Conservation (phyloP, 2,113 vertebrate genomes). For the Periophthalmus modestus region DNA sequence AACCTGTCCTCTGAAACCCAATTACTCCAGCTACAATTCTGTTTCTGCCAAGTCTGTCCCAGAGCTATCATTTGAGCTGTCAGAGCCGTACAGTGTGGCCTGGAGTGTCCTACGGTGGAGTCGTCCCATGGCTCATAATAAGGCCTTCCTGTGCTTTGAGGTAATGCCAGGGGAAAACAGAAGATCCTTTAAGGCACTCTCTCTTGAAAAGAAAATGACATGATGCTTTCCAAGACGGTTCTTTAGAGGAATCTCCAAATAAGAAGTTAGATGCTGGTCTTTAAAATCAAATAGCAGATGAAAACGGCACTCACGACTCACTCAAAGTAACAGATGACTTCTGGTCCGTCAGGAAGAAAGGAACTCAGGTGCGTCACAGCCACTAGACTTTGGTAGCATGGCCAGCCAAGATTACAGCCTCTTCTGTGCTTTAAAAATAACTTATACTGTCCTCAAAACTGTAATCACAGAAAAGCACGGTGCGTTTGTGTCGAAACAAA, state of each 20-base stretch:
- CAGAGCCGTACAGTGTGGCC: conserved; percentile 32
- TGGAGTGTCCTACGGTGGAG: conserved; percentile 29
- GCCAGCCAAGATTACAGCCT: too few species aligned
- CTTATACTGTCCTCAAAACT: too few species aligned
- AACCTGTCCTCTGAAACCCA: conserved; percentile 62
- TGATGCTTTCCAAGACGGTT: conserved; percentile 5
- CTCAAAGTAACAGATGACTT: background rate
- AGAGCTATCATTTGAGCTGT: conserved; percentile 29
- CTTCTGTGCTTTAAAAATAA: too few species aligned
- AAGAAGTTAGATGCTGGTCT: background rate
- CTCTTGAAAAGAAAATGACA: conserved; percentile 15
- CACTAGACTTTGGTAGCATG: background rate
- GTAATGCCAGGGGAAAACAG: conserved; percentile 17
- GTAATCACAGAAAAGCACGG: too few species aligned
- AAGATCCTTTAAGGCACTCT: conserved; percentile 14
- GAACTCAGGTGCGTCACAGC: background rate
- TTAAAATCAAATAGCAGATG: conserved; percentile 6
- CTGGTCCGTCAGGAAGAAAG: background rate
- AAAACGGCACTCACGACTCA: conserved; percentile 11
- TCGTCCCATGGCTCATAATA: conserved; percentile 39
- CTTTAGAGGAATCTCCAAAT: conserved; percentile 6
- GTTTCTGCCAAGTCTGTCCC: conserved; percentile 61
- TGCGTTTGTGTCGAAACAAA: too few species aligned
- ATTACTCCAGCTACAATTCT: conserved; percentile 62
- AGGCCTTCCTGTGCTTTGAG: conserved; percentile 33